Evolutionary conservation across 2,888 invertebrate genomes (phyloP).

Genomic region (Ectropis crepuscularia): DNA sequence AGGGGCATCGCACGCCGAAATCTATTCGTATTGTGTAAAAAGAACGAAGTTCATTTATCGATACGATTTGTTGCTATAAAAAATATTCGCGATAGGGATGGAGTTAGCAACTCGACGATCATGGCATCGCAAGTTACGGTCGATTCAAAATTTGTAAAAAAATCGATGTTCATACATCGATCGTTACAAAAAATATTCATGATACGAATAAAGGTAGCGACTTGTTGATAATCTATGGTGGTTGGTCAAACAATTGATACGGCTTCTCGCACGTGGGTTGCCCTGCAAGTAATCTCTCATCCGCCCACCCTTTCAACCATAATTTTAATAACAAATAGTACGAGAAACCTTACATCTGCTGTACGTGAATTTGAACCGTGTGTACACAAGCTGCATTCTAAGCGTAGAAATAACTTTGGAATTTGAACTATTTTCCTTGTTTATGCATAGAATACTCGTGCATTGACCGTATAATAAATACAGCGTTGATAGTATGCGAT

Average conservation of each 20-base stretch:
- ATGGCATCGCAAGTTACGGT: no score
- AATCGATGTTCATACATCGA: no score
- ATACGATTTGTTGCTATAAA: no score
- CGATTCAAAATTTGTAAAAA: no score
- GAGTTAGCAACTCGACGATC: no score
- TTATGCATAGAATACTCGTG: slow-evolving; percentile 9
- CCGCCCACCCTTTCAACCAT: slow-evolving; percentile 33
- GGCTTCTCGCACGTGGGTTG: slow-evolving; percentile 35
- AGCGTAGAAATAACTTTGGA: slow-evolving; percentile 22
- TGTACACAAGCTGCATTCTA: slow-evolving; percentile 14
- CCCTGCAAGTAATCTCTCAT: slow-evolving; percentile 30
- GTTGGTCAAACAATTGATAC: slow-evolving; percentile 40
- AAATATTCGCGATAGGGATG: no score
- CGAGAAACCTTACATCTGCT: slow-evolving; percentile 31
- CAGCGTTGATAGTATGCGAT: background rate
- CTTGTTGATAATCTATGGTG: slow-evolving; percentile 17
- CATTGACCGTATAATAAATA: slow-evolving; percentile 12
- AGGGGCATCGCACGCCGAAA: no score
- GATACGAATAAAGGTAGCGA: background rate
- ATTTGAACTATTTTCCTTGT: slow-evolving; percentile 27
- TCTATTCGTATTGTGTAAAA: no score
- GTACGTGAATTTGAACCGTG: slow-evolving; percentile 8
- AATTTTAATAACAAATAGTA: slow-evolving; percentile 35
- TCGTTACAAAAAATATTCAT: background rate
- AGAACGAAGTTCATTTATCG: no score